Evolutionary conservation across 2,113 vertebrate species (phyloP), one percentile per base, ranked within the genome.

Genomic region (Pangasianodon gigas): DNA sequence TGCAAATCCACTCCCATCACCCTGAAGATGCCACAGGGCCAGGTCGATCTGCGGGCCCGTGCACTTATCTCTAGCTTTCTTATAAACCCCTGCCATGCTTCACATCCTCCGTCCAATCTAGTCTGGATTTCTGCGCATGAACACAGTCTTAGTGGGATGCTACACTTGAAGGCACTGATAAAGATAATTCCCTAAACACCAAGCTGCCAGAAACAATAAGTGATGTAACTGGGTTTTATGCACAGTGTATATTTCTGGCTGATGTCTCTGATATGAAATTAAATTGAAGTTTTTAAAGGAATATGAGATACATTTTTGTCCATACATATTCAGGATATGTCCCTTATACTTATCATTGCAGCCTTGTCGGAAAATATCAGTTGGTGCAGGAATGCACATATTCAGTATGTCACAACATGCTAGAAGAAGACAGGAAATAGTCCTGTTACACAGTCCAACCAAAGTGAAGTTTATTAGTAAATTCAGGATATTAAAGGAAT

Each of bases 1-100:
- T 91, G 82, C 52, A 90, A 89, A 92, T 90, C 75, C 65, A 10
- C 71, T 46, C n/a, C 60, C 88, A 60, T 58, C 60, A 85, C 71
- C 62, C 62, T 86, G 83, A 86, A 83, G 71, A 88, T 81, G 82
- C 41, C 48, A 87, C 58, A 58, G 79, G n/a, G 29, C 82, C 69
- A 48, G 51, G 65, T 56, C 14, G 44, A 77, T 60, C 52, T 8
- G 48, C 46, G 24, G 71, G 81, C 37, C 80, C 26, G 32, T 65
- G 69, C 56, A 85, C 65, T 84, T 89, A 24, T 84, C n/a, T 56
- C 32, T 9, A 48, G 79, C 32, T 46, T 44, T 82, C 83, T 37
- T 69, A 87, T 69, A 88, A 37, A 80, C 44, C 74, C 86, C 69
- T 77, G 79, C 48, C 77, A 84, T 88, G 74, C 44, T 84, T 85